These are phyloP conservation scores for Dastarcus helophoroides DNA, from an alignment of 2,888 invertebrate genomes.

Conservation along the genomic window DNA sequence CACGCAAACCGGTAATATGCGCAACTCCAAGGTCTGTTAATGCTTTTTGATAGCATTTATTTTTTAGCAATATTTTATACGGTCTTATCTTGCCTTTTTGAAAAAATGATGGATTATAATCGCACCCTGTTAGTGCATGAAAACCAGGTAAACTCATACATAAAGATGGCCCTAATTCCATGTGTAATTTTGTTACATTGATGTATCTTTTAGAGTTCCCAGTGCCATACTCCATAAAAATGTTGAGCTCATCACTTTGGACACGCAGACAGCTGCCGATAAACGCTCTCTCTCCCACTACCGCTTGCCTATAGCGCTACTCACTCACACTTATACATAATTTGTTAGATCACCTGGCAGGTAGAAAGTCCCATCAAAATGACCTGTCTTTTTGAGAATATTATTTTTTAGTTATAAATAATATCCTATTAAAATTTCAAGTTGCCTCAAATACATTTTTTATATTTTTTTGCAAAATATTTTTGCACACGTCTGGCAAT, in stretches of 20 bases:
- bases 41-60: slow-evolving; percentile 5
- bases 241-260: slow-evolving; percentile 5
- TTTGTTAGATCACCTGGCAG: too few species aligned
- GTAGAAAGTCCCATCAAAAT: too few species aligned
- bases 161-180: slow-evolving; percentile 13
- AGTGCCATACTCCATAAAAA: slow-evolving; percentile 10
- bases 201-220: slow-evolving; percentile 10
- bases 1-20: slow-evolving; percentile 2
- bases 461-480: too few species aligned
- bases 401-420: too few species aligned
- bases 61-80: slow-evolving; percentile 5
- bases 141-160: slow-evolving; percentile 16
- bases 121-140: slow-evolving; percentile 16
- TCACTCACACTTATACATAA: too few species aligned
- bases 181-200: slow-evolving; percentile 11
- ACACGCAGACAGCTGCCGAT: too few species aligned
- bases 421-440: too few species aligned
- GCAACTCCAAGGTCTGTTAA: slow-evolving; percentile 6
- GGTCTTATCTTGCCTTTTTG: slow-evolving; percentile 8
- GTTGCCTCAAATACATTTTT: too few species aligned
- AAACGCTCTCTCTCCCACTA: too few species aligned
- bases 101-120: slow-evolving; percentile 15
- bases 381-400: too few species aligned
- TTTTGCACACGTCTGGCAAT: too few species aligned
- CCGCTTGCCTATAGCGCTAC: too few species aligned